Conservation (phyloP, 2,113 vertebrate genomes). For the Petaurus breviceps region DNA sequence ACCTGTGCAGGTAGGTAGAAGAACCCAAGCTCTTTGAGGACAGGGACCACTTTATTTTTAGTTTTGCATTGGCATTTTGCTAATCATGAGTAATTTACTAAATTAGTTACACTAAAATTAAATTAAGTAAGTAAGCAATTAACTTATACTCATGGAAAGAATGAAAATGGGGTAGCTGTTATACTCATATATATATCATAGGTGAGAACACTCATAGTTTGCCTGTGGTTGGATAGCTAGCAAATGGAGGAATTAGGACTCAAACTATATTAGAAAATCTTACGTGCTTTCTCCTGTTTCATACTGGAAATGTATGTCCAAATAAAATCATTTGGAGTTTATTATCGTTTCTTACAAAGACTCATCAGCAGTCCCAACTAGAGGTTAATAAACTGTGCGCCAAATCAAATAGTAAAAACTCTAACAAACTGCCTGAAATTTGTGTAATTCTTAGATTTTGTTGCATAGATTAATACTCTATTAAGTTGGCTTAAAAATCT, state of each 20-base stretch:
- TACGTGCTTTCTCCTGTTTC: background rate
- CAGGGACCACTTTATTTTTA: background rate
- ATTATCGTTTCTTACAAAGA: background rate
- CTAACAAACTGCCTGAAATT: background rate
- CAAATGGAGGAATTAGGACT: no score
- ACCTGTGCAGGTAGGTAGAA: background rate
- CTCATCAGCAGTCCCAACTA: background rate
- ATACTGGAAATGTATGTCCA: background rate
- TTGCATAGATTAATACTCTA: background rate
- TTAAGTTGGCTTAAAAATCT: background rate
- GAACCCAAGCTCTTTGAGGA: background rate
- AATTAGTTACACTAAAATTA: background rate
- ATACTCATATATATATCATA: background rate
- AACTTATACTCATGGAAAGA: background rate
- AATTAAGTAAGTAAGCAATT: background rate
- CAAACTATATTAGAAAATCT: background rate
- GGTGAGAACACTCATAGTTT: background rate
- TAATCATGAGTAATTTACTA: background rate
- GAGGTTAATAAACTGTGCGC: background rate
- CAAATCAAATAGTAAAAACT: background rate
- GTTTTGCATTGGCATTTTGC: background rate
- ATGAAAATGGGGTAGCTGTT: background rate
- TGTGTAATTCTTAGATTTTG: background rate
- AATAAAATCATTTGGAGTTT: background rate
- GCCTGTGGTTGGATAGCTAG: background rate